Base-by-base conservation (phyloP, 2,888 invertebrate species). In the Druceiella hillmani region DNA sequence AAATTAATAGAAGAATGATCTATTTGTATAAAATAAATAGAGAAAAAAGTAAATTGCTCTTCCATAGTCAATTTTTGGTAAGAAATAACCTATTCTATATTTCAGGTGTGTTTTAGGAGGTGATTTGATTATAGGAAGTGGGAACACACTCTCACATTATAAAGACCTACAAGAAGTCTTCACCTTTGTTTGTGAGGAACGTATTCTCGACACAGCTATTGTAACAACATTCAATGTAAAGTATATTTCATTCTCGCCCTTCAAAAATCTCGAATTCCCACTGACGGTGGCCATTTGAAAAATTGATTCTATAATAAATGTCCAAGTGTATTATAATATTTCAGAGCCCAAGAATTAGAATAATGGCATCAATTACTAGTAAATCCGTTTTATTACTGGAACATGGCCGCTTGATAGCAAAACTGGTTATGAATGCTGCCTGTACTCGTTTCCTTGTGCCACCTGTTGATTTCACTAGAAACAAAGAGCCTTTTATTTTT, bases 141-240 rank as follows among this genome's bases (percentile, higher is more conserved):
- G 81, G 44, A 81, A 86, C 53, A 78, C 83, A 4, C 84, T 84
- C 55, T 92, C 87, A 46, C 91, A 91, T 56, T 97, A 89, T 59
- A 79, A 83, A 52, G 93, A 95, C 56, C 87, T 93, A 52, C 83
- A 84, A 52, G 94, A 95, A 54, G 75, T 82, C 11, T 85, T 89
- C 53, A 87, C 89, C n/a, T 91, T 85, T 59, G 66, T 89, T 26
- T 89, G 87, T 53, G 86, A 87, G 12, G 97, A 97, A 59, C 79
- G 81, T 54, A 88, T 97, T 43, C 81, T 87, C 44, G 93, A 93
- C 59, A 79, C 94, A 9, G 74, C 63, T 20, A 61, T 62, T 14
- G 69, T 64, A 54, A 50, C 66, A 47, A 57, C 65, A 32, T 68
- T 71, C 34, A 76, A 74, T 55, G 76, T 76, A 55, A 58, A 60